Evolutionary conservation across 2,113 vertebrate species (phyloP).

Genomic region (Ophthalmolycus amberensis): DNA sequence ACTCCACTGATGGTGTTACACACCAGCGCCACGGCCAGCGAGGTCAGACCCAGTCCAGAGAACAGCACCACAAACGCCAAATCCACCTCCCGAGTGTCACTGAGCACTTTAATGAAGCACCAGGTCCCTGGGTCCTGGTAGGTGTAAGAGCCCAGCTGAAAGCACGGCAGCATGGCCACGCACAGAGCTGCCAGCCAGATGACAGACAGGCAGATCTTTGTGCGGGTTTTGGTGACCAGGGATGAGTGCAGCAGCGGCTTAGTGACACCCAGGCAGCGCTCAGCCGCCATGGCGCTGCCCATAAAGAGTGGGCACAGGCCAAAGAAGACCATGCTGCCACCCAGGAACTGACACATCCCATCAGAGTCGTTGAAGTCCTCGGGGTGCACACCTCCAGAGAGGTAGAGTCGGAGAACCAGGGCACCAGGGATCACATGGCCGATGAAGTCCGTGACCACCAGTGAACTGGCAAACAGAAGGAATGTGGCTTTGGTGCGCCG

Average conservation of each 20-base stretch:
- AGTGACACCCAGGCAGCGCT: conserved; percentile 90
- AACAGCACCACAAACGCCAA: conserved; percentile 86
- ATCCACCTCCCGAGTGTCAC: conserved; percentile 74
- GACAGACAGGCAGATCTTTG: conserved; percentile 80
- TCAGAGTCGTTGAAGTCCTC: conserved; percentile 72
- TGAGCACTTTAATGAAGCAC: conserved; percentile 88
- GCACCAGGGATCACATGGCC: conserved; percentile 90
- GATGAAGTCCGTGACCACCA: conserved; percentile 88
- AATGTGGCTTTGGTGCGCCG: conserved; percentile 89
- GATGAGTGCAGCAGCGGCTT: conserved; percentile 87
- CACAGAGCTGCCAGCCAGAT: conserved; percentile 84
- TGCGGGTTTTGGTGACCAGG: conserved; percentile 83
- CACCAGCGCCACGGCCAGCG: conserved; percentile 84
- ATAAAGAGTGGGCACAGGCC: conserved; percentile 91
- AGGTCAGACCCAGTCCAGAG: conserved; percentile 86
- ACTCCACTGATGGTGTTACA: conserved; percentile 91
- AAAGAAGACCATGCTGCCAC: conserved; percentile 92
- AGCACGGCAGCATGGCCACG: conserved; percentile 87
- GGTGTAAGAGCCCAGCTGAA: conserved; percentile 85
- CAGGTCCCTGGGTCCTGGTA: conserved; percentile 88
- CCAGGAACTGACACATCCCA: conserved; percentile 87
- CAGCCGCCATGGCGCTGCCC: conserved; percentile 90
- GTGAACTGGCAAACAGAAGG: conserved; percentile 87
- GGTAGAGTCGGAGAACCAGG: conserved; percentile 87
- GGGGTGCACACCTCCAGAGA: conserved; percentile 58